phyloP scores from a whole-genome alignment of 1,140 invertebrate genomes.

The Drosophila yakuba region DNA sequence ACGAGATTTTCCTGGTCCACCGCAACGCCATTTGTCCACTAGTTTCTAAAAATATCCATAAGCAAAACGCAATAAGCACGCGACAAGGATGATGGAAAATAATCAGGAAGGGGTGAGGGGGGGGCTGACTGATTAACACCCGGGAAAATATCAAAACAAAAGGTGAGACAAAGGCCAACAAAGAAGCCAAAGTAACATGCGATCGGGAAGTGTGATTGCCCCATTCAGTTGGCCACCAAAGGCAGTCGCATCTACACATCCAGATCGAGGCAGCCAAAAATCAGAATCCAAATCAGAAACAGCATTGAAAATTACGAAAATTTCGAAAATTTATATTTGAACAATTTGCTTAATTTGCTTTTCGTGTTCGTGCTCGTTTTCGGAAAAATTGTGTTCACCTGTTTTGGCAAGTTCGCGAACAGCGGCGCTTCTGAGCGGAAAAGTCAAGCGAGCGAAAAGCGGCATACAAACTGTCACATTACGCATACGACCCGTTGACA shows the following conservation, averaged over 20 bases:
- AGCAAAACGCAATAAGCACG: constrained; percentile 62
- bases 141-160: constrained; percentile 40
- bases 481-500: constrained; percentile 65
- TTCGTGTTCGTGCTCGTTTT: constrained; percentile 51
- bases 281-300: constrained; percentile 8
- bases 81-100: constrained; percentile 62
- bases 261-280: constrained; percentile 32
- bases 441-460: constrained; percentile 21
- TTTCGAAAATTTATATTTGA: constrained; percentile 23
- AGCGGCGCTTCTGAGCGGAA: background rate
- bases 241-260: constrained; percentile 33
- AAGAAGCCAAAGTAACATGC: constrained; percentile 22
- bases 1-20: constrained; percentile 11
- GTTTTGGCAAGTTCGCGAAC: constrained; percentile 37
- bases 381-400: constrained; percentile 33
- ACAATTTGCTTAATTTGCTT: constrained; percentile 49
- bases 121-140: constrained; percentile 58
- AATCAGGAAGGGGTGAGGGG: background rate
- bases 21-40: constrained; percentile 69
- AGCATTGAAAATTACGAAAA: no score
- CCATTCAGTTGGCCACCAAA: constrained; percentile 42
- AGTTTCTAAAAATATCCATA: constrained; percentile 34
- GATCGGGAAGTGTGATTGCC: constrained; percentile 10
- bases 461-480: constrained; percentile 68
- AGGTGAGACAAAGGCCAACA: constrained; percentile 54